These are phyloP conservation scores for Dromius quadrimaculatus DNA, from an alignment of 2,888 invertebrate species.

Conservation along the genomic window DNA sequence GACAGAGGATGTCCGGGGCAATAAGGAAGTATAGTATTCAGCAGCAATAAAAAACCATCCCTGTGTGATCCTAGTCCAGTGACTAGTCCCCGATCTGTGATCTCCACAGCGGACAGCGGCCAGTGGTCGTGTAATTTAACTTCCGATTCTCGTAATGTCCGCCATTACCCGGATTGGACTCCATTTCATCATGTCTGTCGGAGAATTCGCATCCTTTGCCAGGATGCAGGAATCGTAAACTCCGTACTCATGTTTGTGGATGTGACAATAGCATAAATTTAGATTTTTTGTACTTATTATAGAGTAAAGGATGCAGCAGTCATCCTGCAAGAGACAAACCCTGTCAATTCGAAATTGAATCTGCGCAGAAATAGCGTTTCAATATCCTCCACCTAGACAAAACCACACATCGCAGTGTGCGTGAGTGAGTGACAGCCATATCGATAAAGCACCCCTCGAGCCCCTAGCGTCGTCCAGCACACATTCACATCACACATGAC, in stretches of 20 bases:
- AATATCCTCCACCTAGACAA: conserved; percentile 38
- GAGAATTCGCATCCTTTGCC: neutral
- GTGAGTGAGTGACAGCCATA: conserved; percentile 58
- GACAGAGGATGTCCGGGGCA: conserved; percentile 36
- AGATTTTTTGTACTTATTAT: no score
- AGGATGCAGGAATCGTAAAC: neutral
- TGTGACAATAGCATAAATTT: no score
- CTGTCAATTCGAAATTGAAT: conserved; percentile 46
- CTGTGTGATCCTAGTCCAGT: conserved; percentile 40
- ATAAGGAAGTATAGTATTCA: conserved; percentile 58
- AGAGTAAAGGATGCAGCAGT: no score
- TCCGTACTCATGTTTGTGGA: neutral
- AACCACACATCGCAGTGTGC: neutral
- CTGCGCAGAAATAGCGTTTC: conserved; percentile 41
- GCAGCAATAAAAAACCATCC: conserved; percentile 58
- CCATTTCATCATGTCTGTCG: conserved; percentile 53
- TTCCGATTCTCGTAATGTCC: conserved; percentile 60
- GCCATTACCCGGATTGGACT: conserved; percentile 59
- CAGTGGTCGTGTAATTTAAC: conserved; percentile 61
- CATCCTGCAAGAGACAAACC: conserved; percentile 33
- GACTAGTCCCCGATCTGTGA: conserved; percentile 51
- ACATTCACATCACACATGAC: conserved; percentile 64
- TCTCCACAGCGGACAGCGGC: conserved; percentile 53
- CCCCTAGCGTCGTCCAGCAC: conserved; percentile 58
- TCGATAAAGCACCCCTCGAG: conserved; percentile 59